Evolutionary conservation across 2,888 invertebrate genomes (phyloP), one percentile per base, ranked within the genome.

Genomic region (Lasius fuliginosus): DNA sequence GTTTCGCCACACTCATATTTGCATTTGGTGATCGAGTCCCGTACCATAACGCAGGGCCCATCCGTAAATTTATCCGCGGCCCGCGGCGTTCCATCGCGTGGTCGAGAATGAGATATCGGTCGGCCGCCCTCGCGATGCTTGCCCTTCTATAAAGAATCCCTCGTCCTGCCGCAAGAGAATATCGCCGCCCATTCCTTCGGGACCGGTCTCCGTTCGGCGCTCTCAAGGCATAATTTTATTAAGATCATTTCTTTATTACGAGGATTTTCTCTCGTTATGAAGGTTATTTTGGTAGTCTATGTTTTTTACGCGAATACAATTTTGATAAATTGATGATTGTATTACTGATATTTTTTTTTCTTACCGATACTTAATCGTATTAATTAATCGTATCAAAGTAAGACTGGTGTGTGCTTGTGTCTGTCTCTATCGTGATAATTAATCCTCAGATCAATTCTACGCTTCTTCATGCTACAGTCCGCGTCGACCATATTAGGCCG

Each of bases 1-100:
- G 90, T 85, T 90, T 90, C 89, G 91, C 90, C 90, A 90, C 91
- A 90, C 90, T 90, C 91, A 86, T 91, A 91, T 90, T 90, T 89
- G 90, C 91, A 90, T 91, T 90, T 82, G 89, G 75, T 73, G 77
- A 67, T 64, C 73, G 65, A 85, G 69, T 73, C 84, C 73, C 84
- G 83, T 76, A 42, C 56, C 76, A 23, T 53, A 65, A 82, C 73
- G 82, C 46, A 46, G 77, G 73, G 60, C 40, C 85, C 90, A 82
- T 91, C 86, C 86, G 91, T 91, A 91, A 90, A 90, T 91, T 90
- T 91, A 90, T 83, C 88, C 65, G 84, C 83, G 85, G 75, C 84
- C 88, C 65, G 84, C 83, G 85, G 75, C 86, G 79, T 89, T 87
- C 86, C 65, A 75, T 88, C 87, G 79, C 83, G 68, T 76, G 82